Conservation (phyloP, 2,797 vertebrate genomes). For the Tenualosa ilisha region DNA sequence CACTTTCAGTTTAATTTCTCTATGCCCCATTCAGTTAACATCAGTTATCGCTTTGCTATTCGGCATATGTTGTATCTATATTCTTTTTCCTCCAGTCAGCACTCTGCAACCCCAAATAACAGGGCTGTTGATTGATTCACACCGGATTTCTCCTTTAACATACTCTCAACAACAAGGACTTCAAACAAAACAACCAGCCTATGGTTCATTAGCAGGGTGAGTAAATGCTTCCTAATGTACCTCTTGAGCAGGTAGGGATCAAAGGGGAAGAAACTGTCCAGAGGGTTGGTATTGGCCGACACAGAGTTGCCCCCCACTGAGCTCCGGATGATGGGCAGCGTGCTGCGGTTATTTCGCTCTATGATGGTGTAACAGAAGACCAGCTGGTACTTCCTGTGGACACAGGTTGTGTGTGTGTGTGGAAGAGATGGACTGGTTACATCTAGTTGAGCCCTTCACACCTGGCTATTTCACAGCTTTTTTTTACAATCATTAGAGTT, state of each 20-base stretch:
- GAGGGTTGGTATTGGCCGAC: slow-evolving; percentile 85
- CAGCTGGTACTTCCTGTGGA: slow-evolving; percentile 91
- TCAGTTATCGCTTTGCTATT: too few species aligned
- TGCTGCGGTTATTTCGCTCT: slow-evolving; percentile 87
- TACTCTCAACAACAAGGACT: neutral
- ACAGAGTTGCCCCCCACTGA: slow-evolving; percentile 79
- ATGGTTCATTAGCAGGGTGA: neutral
- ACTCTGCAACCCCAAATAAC: too few species aligned
- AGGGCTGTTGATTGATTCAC: neutral
- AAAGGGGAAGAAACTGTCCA: slow-evolving; percentile 96
- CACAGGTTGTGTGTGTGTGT: neutral
- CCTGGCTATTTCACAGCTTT: too few species aligned
- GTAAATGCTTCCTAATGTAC: slow-evolving; percentile 59
- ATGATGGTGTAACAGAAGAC: slow-evolving; percentile 97
- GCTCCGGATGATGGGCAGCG: slow-evolving; percentile 83
- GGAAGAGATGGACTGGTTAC: neutral
- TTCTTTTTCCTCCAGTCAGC: too few species aligned
- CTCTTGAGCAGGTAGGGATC: slow-evolving; percentile 93
- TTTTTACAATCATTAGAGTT: neutral
- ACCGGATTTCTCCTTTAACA: neutral
- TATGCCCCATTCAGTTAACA: too few species aligned
- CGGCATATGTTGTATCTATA: too few species aligned
- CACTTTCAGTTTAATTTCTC: too few species aligned
- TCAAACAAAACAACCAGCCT: neutral
- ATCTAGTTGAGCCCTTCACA: too few species aligned